These are phyloP conservation scores for Sylvicapra grimmia DNA, from an alignment of 2,113 vertebrate species.

Conservation along the genomic window DNA sequence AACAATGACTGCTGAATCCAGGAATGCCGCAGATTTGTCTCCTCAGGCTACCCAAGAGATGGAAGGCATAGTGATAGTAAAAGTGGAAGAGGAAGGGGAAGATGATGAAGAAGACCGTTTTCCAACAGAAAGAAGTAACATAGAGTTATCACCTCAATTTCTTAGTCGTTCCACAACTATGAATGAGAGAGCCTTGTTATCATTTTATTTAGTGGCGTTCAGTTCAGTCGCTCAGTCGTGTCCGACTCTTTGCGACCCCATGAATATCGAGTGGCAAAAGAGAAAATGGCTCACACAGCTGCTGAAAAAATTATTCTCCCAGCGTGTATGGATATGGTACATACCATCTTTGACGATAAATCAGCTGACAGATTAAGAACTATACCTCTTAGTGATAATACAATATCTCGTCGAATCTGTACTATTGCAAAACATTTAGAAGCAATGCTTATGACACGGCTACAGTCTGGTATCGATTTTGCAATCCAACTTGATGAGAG, in stretches of 20 bases:
- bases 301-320: conserved; percentile 37
- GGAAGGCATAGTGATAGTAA: background rate
- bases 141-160: background rate
- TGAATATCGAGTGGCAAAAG: conserved; percentile 12
- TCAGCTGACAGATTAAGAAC: conserved; percentile 35
- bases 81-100: conserved; percentile 28
- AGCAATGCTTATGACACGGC: background rate
- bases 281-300: conserved; percentile 32
- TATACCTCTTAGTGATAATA: conserved; percentile 26
- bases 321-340: conserved; percentile 14
- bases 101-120: background rate
- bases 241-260: no score
- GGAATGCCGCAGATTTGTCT: background rate
- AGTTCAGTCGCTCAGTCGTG: no score
- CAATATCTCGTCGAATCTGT: background rate
- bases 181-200: conserved; percentile 28
- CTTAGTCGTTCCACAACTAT: background rate
- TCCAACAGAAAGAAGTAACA: background rate
- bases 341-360: conserved; percentile 19
- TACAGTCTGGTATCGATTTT: conserved; percentile 23
- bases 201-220: conserved; percentile 6
- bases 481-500: background rate
- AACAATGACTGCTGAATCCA: background rate
- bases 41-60: background rate
- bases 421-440: conserved; percentile 25